Percentiles rank a stretch among this genome's conserved stretches.
These are phyloP conservation scores for Acronicta alni DNA, from an alignment of 2,888 invertebrate genomes.

Conservation along the genomic window DNA sequence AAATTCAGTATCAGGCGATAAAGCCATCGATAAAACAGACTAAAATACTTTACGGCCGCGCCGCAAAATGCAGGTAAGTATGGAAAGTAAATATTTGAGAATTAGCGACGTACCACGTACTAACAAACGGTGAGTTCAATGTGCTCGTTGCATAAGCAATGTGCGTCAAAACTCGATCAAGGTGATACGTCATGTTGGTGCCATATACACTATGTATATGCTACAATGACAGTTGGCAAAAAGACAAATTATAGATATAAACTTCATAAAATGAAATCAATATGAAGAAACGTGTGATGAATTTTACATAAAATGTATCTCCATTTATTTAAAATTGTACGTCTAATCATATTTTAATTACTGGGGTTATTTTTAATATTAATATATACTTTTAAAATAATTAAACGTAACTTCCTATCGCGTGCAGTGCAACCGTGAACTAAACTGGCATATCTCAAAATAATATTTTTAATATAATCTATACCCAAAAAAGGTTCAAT, in stretches of 20 bases:
- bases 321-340: too few relatives aligned
- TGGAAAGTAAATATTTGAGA: conserved; percentile 77
- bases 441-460: conserved; percentile 30
- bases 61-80: conserved; percentile 64
- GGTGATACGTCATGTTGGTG: conserved; percentile 71
- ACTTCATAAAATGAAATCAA: too few relatives aligned
- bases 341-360: too few relatives aligned
- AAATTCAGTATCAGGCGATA: conserved; percentile 36
- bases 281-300: too few relatives aligned
- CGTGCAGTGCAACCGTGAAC: conserved; percentile 19
- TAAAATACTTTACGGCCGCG: conserved; percentile 50
- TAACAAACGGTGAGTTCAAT: conserved; percentile 67
- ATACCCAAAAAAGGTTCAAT: conserved; percentile 26
- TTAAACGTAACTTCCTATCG: conserved; percentile 13
- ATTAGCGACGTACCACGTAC: conserved; percentile 62
- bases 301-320: too few relatives aligned
- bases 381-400: neutral
- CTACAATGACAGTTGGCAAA: conserved; percentile 1
- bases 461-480: conserved; percentile 1
- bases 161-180: conserved; percentile 83
- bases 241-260: neutral
- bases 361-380: too few relatives aligned
- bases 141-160: conserved; percentile 81
- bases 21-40: conserved; percentile 49
- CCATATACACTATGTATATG: conserved; percentile 22